Percentiles rank a stretch among this genome's conserved stretches.
These are phyloP conservation scores for Calyptommatus sinebrachiatus DNA, from an alignment of 2,113 vertebrate genomes.

Conservation along the genomic window DNA sequence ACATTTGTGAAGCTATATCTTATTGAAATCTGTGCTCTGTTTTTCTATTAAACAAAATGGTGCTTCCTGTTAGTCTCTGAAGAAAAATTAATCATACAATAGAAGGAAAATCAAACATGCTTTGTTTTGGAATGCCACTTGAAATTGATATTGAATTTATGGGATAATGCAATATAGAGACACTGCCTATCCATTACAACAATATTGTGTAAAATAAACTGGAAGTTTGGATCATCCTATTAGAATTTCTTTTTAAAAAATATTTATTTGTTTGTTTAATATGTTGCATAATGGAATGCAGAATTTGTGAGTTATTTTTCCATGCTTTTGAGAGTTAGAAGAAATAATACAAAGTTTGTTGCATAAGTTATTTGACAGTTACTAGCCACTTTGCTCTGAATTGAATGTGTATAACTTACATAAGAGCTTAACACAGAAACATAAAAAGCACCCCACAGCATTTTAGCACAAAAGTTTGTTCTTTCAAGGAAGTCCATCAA, in stretches of 20 bases:
- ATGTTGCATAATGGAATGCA: background rate
- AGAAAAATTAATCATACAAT: conserved; percentile 30
- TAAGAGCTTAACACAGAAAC: too few relatives aligned
- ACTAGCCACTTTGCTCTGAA: background rate
- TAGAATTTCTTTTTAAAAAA: conserved; percentile 15
- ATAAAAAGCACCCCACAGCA: too few relatives aligned
- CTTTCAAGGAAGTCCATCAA: too few relatives aligned
- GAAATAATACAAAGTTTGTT: background rate
- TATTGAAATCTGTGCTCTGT: conserved; percentile 35
- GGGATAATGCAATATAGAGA: conserved; percentile 30
- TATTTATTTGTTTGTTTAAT: background rate
- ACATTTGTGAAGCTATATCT: conserved; percentile 34
- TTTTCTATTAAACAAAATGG: conserved; percentile 21
- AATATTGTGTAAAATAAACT: conserved; percentile 33
- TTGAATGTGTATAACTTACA: background rate
- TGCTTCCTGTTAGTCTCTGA: conserved; percentile 37
- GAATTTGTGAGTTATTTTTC: background rate
- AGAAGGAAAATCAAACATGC: conserved; percentile 40
- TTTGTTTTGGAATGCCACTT: conserved; percentile 25
- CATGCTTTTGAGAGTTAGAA: background rate
- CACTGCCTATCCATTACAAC: conserved; percentile 37
- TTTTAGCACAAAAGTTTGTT: too few relatives aligned
- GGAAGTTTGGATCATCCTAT: conserved; percentile 41
- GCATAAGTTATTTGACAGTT: background rate
- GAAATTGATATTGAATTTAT: conserved; percentile 45